These are phyloP conservation scores for Natator depressus DNA, from an alignment of 2,113 vertebrate species.

Conservation along the genomic window DNA sequence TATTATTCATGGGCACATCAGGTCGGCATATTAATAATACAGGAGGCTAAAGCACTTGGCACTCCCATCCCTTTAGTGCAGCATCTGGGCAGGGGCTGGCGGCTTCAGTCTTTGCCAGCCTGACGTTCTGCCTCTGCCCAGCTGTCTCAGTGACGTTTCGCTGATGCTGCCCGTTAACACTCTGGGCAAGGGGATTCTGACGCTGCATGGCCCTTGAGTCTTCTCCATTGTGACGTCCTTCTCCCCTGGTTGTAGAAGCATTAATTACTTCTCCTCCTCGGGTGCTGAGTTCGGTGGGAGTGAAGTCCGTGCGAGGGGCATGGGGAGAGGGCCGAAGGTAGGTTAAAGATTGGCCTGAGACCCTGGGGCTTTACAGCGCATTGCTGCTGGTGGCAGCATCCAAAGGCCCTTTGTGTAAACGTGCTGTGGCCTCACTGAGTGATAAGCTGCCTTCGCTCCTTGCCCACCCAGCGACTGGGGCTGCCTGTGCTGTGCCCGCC, in stretches of 20 bases:
- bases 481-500: too few relatives aligned
- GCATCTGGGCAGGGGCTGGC: slow-evolving; percentile 45
- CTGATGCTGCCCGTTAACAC: background rate
- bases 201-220: background rate
- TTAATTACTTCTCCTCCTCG: background rate
- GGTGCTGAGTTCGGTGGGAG: background rate
- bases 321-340: rapidly evolving
- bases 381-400: background rate
- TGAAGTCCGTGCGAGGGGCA: background rate
- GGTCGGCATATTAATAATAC: slow-evolving; percentile 81
- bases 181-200: background rate
- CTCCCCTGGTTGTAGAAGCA: background rate
- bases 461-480: too few relatives aligned
- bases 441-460: too few relatives aligned
- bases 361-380: background rate
- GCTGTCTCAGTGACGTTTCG: background rate
- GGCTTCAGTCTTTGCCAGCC: slow-evolving; percentile 36
- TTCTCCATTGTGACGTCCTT: background rate
- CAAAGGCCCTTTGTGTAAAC: background rate
- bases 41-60: slow-evolving; percentile 69
- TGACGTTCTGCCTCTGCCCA: slow-evolving; percentile 1
- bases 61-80: slow-evolving; percentile 41
- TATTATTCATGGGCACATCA: slow-evolving; percentile 77
- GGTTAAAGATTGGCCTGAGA: background rate
- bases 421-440: background rate